Evolutionary conservation across 2,888 invertebrate genomes (phyloP), one percentile per base, ranked within the genome.

Genomic region (Metopia argyrocephala): DNA sequence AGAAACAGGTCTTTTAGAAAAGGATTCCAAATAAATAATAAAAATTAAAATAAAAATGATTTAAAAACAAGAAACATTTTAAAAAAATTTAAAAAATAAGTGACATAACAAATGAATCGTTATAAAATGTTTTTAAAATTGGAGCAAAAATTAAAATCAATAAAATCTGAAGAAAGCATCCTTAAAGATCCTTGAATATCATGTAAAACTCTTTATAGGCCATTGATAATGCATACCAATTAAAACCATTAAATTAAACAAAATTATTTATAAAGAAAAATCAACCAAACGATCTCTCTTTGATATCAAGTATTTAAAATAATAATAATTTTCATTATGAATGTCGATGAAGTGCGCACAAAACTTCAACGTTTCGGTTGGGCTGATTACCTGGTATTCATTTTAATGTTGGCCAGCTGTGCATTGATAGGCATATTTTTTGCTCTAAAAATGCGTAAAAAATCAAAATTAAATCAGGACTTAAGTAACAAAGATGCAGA

Each of bases 341-440:
- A 88, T 84, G 89, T 91, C 59, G 87, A 90, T 45, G 90, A 91
- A 84, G 86, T 91, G 70, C 88, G 90, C 66, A 84, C 86, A 56
- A 88, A 92, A 62, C 91, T 94, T 90, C 94, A 94, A 86, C 92
- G 91, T 84, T 95, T 95, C 86, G 93, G 93, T 15, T 93, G 93
- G 92, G 92, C 92, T 65, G 97, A 97, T 89, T 97, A 97, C 90
- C 87, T 94, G 1, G 94, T 96, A 83, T 96, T 96, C 89, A 92
- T 93, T 74, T 86, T 93, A 0, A 96, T 96, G 96, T 90, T 97
- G 85, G 91, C 93, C 15, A 92, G 94, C 46, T 96, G 96, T 89
- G 94, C 96, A 0, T 91, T 92, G 12, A 94, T 97, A 57, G 97
- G 97, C 0, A 90, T 96, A n/a, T 96, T 95, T 87, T 96, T 95